Evolutionary conservation across 2,888 invertebrate genomes (phyloP).

Genomic region (Drosophila sordidula): DNA sequence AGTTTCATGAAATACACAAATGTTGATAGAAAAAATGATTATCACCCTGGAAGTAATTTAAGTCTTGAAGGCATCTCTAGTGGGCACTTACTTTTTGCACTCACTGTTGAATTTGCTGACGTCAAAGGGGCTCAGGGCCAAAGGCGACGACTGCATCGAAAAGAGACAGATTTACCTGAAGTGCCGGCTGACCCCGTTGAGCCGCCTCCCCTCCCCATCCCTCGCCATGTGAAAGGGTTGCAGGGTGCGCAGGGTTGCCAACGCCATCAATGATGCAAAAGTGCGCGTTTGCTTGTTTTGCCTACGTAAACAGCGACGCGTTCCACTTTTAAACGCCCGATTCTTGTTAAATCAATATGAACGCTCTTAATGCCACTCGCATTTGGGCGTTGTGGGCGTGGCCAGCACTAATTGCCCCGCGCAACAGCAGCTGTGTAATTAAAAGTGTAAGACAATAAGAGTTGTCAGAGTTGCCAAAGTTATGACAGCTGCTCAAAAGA

Average conservation of each 20-base stretch:
- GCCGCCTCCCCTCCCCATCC: too few species aligned
- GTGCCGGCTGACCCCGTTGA: conserved; percentile 4
- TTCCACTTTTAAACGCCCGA: conserved; percentile 33
- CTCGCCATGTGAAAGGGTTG: not conserved
- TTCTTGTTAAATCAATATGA: conserved; percentile 57
- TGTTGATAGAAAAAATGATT: not conserved
- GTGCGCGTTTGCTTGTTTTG: conserved; percentile 58
- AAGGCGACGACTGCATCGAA: conserved; percentile 9
- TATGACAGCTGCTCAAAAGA: conserved; percentile 48
- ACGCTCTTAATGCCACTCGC: conserved; percentile 9
- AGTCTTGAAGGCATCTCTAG: not conserved
- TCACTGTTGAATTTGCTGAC: conserved; percentile 28
- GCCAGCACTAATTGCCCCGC: conserved; percentile 39
- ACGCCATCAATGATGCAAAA: conserved; percentile 58
- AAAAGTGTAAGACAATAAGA: conserved; percentile 28
- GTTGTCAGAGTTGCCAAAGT: conserved; percentile 39
- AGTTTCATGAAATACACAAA: too few species aligned
- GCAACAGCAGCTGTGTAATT: conserved; percentile 45
- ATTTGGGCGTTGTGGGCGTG: conserved; percentile 18
- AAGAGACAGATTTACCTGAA: conserved; percentile 26
- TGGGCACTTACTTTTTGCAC: conserved; percentile 33
- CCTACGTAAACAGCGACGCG: conserved; percentile 61
- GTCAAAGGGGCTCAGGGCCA: conserved; percentile 52
- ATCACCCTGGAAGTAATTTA: not conserved
- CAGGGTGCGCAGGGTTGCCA: conserved; percentile 47